phyloP scores from a whole-genome alignment of 2,888 invertebrate genomes.

The Drosophila recens region DNA sequence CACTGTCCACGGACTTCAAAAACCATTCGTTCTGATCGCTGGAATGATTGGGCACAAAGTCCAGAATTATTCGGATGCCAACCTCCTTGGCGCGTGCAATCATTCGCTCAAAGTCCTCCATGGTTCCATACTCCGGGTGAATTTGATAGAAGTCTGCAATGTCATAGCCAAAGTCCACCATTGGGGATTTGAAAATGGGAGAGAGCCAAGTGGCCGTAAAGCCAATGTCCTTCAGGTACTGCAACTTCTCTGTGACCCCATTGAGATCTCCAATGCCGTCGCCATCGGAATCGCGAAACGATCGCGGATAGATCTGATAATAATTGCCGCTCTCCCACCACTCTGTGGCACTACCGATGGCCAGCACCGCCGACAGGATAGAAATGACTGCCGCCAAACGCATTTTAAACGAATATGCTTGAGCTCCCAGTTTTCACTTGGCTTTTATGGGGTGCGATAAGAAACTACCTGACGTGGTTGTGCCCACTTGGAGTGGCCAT shows the following conservation, averaged over 20 bases:
- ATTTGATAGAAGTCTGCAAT: conserved; percentile 89
- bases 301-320: conserved; percentile 93
- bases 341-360: conserved; percentile 51
- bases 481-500: conserved; percentile 43
- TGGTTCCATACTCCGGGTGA: conserved; percentile 90
- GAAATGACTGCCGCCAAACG: conserved; percentile 45
- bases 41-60: conserved; percentile 87
- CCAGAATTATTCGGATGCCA: conserved; percentile 85
- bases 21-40: conserved; percentile 95
- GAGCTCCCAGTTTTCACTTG: neutral
- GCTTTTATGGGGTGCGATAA: conserved; percentile 69
- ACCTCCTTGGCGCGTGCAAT: conserved; percentile 87
- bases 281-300: conserved; percentile 92
- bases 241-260: conserved; percentile 87
- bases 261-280: conserved; percentile 90
- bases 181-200: conserved; percentile 91
- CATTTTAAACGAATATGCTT: conserved; percentile 52
- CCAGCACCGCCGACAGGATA: conserved; percentile 41
- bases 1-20: conserved; percentile 87
- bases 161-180: conserved; percentile 93
- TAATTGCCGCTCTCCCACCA: conserved; percentile 86
- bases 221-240: conserved; percentile 89
- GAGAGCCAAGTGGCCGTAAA: conserved; percentile 90
- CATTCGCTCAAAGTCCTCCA: conserved; percentile 89
- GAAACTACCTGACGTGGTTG: conserved; percentile 28